Percentiles rank a stretch among this genome's conserved stretches.
Evolutionary conservation across 2,113 vertebrate species (phyloP).

Genomic region (Chrysemys picta): DNA sequence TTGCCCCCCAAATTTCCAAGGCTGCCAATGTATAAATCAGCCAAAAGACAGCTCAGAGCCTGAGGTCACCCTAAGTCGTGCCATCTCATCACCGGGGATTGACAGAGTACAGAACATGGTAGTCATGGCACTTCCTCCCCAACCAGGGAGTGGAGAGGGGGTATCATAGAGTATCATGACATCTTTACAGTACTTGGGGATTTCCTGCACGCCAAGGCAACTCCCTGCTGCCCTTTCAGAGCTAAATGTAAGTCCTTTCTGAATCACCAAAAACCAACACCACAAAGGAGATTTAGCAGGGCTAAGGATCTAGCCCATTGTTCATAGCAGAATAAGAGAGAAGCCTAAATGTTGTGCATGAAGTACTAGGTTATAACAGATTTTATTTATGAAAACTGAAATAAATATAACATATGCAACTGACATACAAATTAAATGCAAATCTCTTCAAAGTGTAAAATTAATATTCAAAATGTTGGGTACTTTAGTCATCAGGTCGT

Average conservation of each 20-base stretch:
- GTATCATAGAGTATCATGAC: neutral
- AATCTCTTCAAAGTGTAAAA: neutral
- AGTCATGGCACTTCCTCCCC: neutral
- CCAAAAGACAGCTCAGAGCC: neutral
- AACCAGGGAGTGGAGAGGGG: neutral
- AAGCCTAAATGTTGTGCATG: neutral
- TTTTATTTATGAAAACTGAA: neutral
- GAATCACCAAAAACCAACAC: neutral
- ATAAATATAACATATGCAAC: neutral
- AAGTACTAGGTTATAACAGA: neutral
- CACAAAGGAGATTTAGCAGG: neutral
- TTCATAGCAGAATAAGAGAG: neutral
- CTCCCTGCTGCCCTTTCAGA: neutral
- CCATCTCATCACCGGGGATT: neutral
- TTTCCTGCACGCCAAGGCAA: neutral
- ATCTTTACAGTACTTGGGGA: rapidly evolving
- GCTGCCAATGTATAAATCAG: neutral
- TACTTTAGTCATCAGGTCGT: neutral
- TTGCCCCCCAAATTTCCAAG: rapidly evolving
- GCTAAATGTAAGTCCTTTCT: neutral
- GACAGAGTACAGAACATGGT: neutral
- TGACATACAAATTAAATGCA: neutral
- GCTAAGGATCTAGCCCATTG: neutral
- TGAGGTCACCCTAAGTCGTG: neutral
- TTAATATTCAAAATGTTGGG: neutral